Percentiles rank a stretch among this genome's conserved stretches.
Evolutionary conservation across 2,113 vertebrate genomes (phyloP).

Genomic region (Crotalus viridis): DNA sequence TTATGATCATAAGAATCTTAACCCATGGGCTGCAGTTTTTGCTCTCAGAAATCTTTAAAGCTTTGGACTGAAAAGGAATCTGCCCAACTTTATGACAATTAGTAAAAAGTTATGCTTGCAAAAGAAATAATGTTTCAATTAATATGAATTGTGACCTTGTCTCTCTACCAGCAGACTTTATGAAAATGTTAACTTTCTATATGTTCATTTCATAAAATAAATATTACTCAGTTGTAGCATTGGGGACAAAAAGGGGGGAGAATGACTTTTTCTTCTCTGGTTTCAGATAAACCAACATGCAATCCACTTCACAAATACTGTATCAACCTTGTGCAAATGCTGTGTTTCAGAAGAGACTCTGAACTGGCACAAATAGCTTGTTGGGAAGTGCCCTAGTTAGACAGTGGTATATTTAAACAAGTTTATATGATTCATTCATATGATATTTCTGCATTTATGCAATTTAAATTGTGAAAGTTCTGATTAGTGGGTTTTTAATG

Average conservation of each 20-base stretch:
- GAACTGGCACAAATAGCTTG: not conserved
- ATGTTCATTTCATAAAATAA: slow-evolving; percentile 25
- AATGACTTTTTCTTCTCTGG: not conserved
- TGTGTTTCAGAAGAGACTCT: not conserved
- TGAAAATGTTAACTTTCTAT: slow-evolving; percentile 5
- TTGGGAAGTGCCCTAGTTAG: not conserved
- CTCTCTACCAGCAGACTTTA: slow-evolving; percentile 39
- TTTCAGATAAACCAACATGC: not conserved
- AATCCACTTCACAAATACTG: not conserved
- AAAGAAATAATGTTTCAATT: slow-evolving; percentile 39
- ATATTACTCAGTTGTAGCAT: not conserved
- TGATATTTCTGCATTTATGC: not conserved
- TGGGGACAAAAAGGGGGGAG: not conserved
- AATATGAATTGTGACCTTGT: slow-evolving; percentile 34
- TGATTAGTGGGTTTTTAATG: not conserved
- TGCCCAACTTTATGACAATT: slow-evolving; percentile 39
- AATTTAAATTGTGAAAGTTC: not conserved
- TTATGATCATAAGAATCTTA: not conserved
- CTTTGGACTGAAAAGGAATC: slow-evolving; percentile 6
- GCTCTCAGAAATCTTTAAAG: slow-evolving; percentile 12
- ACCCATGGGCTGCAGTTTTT: not conserved
- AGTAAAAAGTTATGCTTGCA: slow-evolving; percentile 30
- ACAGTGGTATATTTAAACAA: not conserved
- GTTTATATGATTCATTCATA: not conserved
- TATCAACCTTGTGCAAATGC: not conserved